Evolutionary conservation across 2,888 invertebrate species (phyloP), one percentile per base, ranked within the genome.

Genomic region (Kryphioiulus occultus): DNA sequence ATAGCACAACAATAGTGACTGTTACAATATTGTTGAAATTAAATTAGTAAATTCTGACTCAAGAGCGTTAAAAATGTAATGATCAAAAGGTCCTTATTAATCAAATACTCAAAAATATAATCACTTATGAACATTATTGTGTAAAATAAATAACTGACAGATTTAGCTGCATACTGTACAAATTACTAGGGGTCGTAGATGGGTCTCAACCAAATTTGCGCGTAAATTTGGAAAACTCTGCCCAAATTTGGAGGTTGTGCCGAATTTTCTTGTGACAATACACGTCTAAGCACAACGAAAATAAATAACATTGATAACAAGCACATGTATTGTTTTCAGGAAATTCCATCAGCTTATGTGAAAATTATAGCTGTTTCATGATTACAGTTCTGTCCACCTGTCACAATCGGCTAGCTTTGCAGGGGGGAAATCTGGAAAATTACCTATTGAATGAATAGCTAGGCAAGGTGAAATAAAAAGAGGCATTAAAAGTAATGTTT

Each of bases 351-450:
- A 59, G 59, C 22, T 9, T 22, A 17, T 5, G 53, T 17, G 26
- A 26, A 68, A 68, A 68, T 68, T 68, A 26, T 26, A 68, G 26
- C 26, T 26, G 26, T 68, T n/a, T 12, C 68, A 26, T 68, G 68
- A 68, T 68, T 68, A 22, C 26, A 68, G 68, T 68, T 68, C 26
- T 68, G 68, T 68, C 68, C 68, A 68, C 68, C 68, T 68, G 68
- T 68, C 68, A 68, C 68, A 68, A 68, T 26, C 68, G 68, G 68
- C 68, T 26, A 12, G 68, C 68, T 68, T 68, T 68, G 68, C 68
- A 68, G 68, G 68, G 68, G 68, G 68, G 68, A 68, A 68, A 68
- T 68, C 26, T 26, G 26, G 68, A 68, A 68, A 68, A 68, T 68
- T 68, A 26, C 10, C 26, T 68, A 68, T 68, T 68, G 68, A 68